A percentile compares a stretch with the other conserved stretches of the same genome.
Evolutionary conservation across 2,113 vertebrate genomes (phyloP).

Genomic region (Meles meles): DNA sequence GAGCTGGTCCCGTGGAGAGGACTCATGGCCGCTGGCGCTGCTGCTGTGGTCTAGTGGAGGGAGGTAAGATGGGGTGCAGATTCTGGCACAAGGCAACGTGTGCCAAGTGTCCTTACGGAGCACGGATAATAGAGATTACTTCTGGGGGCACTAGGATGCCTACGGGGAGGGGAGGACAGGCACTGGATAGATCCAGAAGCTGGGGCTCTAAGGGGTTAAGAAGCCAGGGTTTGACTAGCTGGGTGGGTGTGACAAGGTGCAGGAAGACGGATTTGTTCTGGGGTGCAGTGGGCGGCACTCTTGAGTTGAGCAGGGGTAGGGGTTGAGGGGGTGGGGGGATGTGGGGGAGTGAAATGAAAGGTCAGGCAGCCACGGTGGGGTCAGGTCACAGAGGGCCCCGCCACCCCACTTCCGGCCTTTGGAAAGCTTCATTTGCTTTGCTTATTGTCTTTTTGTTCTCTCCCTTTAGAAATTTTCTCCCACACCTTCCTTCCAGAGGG

Average conservation of each 20-base stretch:
- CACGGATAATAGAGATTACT: not conserved
- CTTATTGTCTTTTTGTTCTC: conserved; percentile 48
- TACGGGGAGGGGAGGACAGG: not conserved
- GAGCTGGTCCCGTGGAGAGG: not conserved
- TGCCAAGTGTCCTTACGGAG: not conserved
- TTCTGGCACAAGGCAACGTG: not conserved
- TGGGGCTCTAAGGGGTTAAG: not conserved
- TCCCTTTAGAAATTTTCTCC: conserved; percentile 46
- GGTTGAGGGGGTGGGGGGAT: not conserved
- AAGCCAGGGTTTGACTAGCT: not conserved
- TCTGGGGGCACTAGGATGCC: not conserved
- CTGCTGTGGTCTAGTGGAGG: not conserved
- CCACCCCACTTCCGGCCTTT: not conserved
- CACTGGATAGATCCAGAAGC: not conserved
- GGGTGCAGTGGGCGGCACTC: too few relatives aligned
- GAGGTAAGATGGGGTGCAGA: not conserved
- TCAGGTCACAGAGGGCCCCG: not conserved
- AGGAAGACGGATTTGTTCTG: not conserved
- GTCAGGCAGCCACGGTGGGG: not conserved
- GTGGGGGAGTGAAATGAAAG: not conserved
- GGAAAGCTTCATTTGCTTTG: not conserved
- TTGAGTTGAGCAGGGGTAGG: too few relatives aligned
- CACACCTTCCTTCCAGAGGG: conserved; percentile 64
- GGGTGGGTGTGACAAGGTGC: not conserved
- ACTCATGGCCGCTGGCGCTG: not conserved